Conservation (phyloP, 2,113 vertebrate species). For the Isichthys henryi region DNA sequence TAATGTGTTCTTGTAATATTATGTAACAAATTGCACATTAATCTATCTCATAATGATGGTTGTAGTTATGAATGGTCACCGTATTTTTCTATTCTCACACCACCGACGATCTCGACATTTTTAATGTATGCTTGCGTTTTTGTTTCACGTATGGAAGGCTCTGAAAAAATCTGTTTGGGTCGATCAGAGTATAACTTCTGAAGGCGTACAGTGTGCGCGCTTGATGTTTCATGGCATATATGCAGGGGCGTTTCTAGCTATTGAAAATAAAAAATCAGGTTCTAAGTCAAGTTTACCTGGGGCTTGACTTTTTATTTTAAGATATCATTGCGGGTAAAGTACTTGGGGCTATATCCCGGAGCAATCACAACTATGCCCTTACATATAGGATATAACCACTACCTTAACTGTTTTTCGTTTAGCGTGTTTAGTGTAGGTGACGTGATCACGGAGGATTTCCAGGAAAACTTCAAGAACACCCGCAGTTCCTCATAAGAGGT, state of each 20-base stretch:
- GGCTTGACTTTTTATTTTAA: too few species aligned
- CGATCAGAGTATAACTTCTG: neutral
- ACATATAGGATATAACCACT: neutral
- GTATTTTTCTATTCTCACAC: neutral
- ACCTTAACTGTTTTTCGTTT: neutral
- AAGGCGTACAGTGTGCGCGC: constrained; percentile 11
- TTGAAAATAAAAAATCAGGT: too few species aligned
- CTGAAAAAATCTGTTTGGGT: constrained; percentile 39
- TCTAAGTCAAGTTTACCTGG: too few species aligned
- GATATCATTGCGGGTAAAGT: too few species aligned
- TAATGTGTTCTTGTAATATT: neutral
- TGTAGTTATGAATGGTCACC: neutral
- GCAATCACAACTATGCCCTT: too few species aligned
- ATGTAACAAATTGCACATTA: neutral
- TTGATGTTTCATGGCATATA: constrained; percentile 6
- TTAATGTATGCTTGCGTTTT: neutral
- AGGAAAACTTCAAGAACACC: neutral
- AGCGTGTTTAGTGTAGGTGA: constrained; percentile 6
- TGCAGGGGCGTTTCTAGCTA: too few species aligned
- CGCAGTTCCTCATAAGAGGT: constrained; percentile 14
- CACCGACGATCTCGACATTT: neutral
- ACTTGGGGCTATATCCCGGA: too few species aligned
- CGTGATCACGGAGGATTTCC: neutral
- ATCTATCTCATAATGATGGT: neutral
- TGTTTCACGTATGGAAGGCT: constrained; percentile 29